Base-by-base conservation (phyloP, 2,113 vertebrate species). In the Myotis yumanensis region DNA sequence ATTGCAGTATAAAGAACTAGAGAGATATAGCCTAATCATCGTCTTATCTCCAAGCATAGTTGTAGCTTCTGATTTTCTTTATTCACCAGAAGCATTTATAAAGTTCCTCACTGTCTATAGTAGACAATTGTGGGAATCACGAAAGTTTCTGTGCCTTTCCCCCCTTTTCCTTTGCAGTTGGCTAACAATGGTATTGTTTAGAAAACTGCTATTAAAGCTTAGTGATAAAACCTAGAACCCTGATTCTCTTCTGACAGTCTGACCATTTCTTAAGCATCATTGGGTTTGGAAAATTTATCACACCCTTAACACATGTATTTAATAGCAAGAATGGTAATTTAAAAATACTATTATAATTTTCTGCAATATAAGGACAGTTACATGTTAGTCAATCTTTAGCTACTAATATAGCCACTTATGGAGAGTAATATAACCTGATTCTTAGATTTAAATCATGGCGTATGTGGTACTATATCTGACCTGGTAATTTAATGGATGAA, bases 121-220 rank as follows among this genome's bases (percentile, higher is more conserved):
- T 30, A 79, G 64, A 93, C 32, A 97, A 69, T 69, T 91, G 35
- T 40, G 32, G 57, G 77, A 95, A 71, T 52, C 71, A 97, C 11
- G 17, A 7, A 93, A 48, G 57, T 64, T 84, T 0, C 40, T 91
- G 7, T 73, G 16, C 2, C 46, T 93, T 48, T 79, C 7, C 4
- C 7, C 35, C 7, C 7, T 18, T 69, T 75, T 32, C 32, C 37
- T 86, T 79, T 80, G 69, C 48, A 88, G 7, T 7, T 89, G 54
- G 25, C 17, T 79, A 92, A 95, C 76, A 95, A 57, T 85, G 28
- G 43, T 88, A 46, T 88, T 97, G 9, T 28, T 95, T 79, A 96
- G 73, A 43, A 86, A 90, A 95, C 28, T 80, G 48, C 43, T 93
- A 11, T 18, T 80, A 23, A 77, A 77, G 25, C 59, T 51, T 69